Percentiles rank a stretch among this genome's conserved stretches.
phyloP scores from a whole-genome alignment of 1,140 invertebrate species.

The Megalonaias nervosa region DNA sequence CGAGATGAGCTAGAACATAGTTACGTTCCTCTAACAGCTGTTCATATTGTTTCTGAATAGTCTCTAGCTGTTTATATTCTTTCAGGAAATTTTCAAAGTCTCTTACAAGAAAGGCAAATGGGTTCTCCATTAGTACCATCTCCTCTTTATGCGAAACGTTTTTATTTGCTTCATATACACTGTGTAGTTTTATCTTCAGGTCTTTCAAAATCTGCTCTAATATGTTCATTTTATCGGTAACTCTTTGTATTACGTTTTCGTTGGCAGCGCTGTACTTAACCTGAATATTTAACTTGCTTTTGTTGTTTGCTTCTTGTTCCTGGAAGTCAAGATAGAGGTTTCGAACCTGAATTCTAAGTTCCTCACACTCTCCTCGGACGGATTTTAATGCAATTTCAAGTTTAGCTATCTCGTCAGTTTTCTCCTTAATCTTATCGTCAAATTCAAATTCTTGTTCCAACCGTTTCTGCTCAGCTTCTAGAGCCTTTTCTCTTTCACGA shows the following conservation, averaged over 20 bases:
- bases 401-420: constrained; percentile 10
- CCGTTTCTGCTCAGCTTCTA: constrained; percentile 37
- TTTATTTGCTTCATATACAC: neutral
- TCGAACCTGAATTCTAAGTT: constrained; percentile 23
- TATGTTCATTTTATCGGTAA: constrained; percentile 8
- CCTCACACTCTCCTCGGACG: constrained; percentile 7
- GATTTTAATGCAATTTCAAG: constrained; percentile 13
- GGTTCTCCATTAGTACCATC: constrained; percentile 29
- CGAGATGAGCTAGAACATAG: constrained; percentile 28
- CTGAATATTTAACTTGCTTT: constrained; percentile 20
- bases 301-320: constrained; percentile 25
- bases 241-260: constrained; percentile 16
- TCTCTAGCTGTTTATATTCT: constrained; percentile 15
- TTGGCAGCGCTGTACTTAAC: constrained; percentile 26
- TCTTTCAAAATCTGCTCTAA: neutral
- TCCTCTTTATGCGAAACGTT: constrained; percentile 29
- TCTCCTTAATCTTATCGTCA: constrained; percentile 21
- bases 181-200: constrained; percentile 14
- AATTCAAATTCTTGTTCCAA: constrained; percentile 34
- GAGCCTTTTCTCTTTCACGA: constrained; percentile 40
- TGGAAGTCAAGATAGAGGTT: neutral
- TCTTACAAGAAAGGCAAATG: constrained; percentile 20
- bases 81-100: constrained; percentile 22
- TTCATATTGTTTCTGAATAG: constrained; percentile 27
- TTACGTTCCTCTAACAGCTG: constrained; percentile 23